phyloP scores from a whole-genome alignment of 2,113 vertebrate genomes.

The Rhizomys pruinosus region DNA sequence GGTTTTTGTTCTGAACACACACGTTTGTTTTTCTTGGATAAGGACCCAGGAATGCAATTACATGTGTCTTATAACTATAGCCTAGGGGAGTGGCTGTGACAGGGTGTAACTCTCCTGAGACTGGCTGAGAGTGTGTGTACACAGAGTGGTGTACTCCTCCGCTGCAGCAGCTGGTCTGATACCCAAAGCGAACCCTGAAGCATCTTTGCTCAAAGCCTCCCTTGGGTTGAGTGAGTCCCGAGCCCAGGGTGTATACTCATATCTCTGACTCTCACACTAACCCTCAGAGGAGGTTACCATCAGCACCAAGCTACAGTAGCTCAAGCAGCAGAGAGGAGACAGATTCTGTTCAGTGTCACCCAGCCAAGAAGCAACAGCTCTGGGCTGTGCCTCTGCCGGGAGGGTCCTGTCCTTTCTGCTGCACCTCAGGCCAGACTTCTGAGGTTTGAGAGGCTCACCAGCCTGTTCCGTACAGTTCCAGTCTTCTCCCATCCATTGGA shows the following conservation, averaged over 20 bases:
- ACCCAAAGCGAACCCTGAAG: not conserved
- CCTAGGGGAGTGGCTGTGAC: not conserved
- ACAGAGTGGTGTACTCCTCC: too few relatives aligned
- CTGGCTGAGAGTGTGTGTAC: too few relatives aligned
- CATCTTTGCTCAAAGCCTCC: not conserved
- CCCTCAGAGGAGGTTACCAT: fast-evolving
- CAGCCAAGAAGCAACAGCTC: not conserved
- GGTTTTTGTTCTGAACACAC: not conserved
- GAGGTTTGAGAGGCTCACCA: not conserved
- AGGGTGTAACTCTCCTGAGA: not conserved
- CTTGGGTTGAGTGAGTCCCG: fast-evolving
- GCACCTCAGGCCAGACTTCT: not conserved
- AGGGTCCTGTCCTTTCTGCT: not conserved
- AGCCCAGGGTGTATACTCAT: too few relatives aligned
- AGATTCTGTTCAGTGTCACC: not conserved
- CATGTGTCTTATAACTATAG: not conserved
- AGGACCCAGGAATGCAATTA: not conserved
- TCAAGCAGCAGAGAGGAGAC: not conserved
- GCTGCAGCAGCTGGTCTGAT: not conserved
- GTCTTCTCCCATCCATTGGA: not conserved
- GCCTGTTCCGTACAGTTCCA: not conserved
- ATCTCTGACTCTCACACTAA: not conserved
- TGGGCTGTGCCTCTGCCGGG: not conserved
- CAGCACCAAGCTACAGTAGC: not conserved
- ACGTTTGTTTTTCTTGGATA: not conserved